Conservation (phyloP, 1,140 invertebrate genomes). For the Eumeta japonica region DNA sequence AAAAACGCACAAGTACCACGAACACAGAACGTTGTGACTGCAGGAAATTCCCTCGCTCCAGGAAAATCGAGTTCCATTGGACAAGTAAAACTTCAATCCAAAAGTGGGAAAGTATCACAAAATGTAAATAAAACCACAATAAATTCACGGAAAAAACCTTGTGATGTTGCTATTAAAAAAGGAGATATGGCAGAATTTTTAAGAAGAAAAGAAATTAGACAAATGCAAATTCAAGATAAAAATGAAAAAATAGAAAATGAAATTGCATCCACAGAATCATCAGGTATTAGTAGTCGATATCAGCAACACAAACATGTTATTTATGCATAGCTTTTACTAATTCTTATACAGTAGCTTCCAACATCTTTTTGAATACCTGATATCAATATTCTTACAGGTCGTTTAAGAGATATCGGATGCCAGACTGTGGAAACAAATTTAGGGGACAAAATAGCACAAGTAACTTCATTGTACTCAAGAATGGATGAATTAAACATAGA, state of each 20-base stretch:
- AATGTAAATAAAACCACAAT: constrained; percentile 29
- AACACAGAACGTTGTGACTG: constrained; percentile 17
- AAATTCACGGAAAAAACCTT: constrained; percentile 25
- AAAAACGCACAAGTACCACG: constrained; percentile 27
- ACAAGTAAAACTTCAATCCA: constrained; percentile 34
- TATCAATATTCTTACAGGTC: too few relatives aligned
- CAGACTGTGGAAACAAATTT: constrained; percentile 46
- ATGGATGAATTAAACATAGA: constrained; percentile 30
- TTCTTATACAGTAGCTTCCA: too few relatives aligned
- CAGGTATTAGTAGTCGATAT: too few relatives aligned
- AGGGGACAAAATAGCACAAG: constrained; percentile 33
- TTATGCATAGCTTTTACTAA: too few relatives aligned
- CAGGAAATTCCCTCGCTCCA: constrained; percentile 23
- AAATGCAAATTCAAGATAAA: constrained; percentile 19
- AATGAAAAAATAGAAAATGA: constrained; percentile 17
- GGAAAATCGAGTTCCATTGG: constrained; percentile 49
- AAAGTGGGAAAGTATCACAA: constrained; percentile 29
- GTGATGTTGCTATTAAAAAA: constrained; percentile 42
- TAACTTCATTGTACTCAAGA: constrained; percentile 37
- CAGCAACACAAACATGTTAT: too few relatives aligned
- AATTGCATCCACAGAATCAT: constrained; percentile 28
- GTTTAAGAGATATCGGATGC: constrained; percentile 37
- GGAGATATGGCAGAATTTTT: constrained; percentile 51
- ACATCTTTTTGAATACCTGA: too few relatives aligned
- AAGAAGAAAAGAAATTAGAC: constrained; percentile 37